Conservation (phyloP, 2,113 vertebrate genomes). For the Lepisosteus osseus region DNA sequence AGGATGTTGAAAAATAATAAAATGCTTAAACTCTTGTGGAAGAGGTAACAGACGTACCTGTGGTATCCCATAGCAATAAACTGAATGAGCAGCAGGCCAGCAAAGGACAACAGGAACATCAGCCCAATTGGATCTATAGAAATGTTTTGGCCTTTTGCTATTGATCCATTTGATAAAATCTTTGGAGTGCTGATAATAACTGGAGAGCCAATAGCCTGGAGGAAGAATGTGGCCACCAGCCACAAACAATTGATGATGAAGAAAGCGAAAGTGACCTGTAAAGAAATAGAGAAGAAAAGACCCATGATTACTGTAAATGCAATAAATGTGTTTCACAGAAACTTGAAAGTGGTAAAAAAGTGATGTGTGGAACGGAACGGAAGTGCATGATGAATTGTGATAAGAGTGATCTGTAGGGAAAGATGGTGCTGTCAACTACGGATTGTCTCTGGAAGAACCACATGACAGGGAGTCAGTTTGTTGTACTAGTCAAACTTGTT, state of each 20-base stretch:
- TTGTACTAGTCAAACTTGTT: too few relatives aligned
- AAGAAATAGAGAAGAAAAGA: constrained; percentile 17
- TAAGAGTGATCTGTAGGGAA: too few relatives aligned
- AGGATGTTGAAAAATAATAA: too few relatives aligned
- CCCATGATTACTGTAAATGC: too few relatives aligned
- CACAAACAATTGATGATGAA: constrained; percentile 57
- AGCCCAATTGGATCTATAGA: constrained; percentile 39
- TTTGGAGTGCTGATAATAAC: constrained; percentile 39
- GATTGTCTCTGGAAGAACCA: too few relatives aligned
- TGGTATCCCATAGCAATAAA: constrained; percentile 49
- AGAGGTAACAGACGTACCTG: constrained; percentile 35
- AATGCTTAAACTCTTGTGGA: too few relatives aligned
- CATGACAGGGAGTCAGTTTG: too few relatives aligned
- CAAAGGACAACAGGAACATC: constrained; percentile 53
- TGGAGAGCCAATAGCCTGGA: constrained; percentile 30
- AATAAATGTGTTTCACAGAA: too few relatives aligned
- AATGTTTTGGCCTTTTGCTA: fast-evolving
- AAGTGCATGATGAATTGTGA: too few relatives aligned
- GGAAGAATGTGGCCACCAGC: constrained; percentile 55
- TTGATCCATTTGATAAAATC: neutral
- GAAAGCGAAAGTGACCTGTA: constrained; percentile 51
- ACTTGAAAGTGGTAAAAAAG: too few relatives aligned
- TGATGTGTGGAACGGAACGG: too few relatives aligned
- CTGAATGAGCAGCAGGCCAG: constrained; percentile 29
- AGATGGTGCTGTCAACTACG: too few relatives aligned